These are phyloP conservation scores for Poeciliopsis infans DNA, from an alignment of 2,797 vertebrate genomes.

Conservation along the genomic window DNA sequence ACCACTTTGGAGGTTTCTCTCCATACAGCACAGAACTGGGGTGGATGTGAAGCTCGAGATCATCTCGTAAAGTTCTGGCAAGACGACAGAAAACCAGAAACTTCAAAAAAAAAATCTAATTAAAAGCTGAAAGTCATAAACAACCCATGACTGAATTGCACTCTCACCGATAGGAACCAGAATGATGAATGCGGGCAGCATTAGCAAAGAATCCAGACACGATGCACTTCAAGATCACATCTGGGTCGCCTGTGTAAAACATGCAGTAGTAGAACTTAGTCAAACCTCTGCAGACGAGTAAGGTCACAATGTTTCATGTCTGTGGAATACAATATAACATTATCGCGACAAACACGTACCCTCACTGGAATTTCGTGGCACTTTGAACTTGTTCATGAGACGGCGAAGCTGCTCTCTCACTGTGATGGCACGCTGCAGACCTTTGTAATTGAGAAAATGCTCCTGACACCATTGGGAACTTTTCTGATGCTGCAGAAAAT, in stretches of 20 bases:
- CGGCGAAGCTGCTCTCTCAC: conserved; percentile 96
- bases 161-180: conserved; percentile 91
- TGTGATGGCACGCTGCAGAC: conserved; percentile 88
- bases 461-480: conserved; percentile 98
- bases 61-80: conserved; percentile 93
- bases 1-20: conserved; percentile 98
- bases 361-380: conserved; percentile 94
- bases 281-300: neutral
- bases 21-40: conserved; percentile 95
- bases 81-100: neutral
- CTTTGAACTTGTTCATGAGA: conserved; percentile 97
- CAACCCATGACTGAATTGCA: neutral
- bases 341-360: conserved; percentile 71
- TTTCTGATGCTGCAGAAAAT: conserved; percentile 88
- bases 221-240: conserved; percentile 94
- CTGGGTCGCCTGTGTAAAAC: conserved; percentile 88
- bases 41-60: conserved; percentile 95
- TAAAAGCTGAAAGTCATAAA: neutral
- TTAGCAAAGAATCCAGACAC: conserved; percentile 97
- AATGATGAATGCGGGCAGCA: conserved; percentile 95
- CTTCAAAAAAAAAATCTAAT: neutral
- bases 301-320: neutral
- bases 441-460: conserved; percentile 98
- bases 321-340: neutral
- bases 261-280: neutral